Evolutionary conservation across 2,888 invertebrate species (phyloP).

Genomic region (Blastobasis lacticolella): DNA sequence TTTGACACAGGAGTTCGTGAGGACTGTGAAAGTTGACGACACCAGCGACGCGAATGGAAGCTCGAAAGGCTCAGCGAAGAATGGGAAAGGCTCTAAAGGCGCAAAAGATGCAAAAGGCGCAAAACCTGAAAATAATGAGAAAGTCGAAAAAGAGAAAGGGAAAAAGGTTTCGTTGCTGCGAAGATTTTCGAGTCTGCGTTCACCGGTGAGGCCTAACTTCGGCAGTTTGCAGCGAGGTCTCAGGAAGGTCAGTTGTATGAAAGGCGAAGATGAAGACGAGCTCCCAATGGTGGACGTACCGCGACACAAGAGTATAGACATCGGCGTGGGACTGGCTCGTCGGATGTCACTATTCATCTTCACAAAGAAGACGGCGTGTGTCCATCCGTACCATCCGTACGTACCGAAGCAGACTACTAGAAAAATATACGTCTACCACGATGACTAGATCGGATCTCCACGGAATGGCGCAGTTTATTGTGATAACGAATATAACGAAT

Average conservation of each 20-base stretch:
- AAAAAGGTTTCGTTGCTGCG: slow-evolving; percentile 24
- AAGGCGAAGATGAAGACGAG: slow-evolving; percentile 34
- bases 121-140: slow-evolving; percentile 14
- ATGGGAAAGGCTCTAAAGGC: background rate
- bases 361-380: slow-evolving; percentile 51
- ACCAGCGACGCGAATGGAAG: no score
- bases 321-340: slow-evolving; percentile 54
- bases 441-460: background rate
- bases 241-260: slow-evolving; percentile 48
- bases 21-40: slow-evolving; percentile 25
- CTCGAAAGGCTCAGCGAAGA: background rate
- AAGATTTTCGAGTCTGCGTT: slow-evolving; percentile 34
- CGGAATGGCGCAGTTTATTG: no score
- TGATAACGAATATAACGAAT: no score
- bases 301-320: slow-evolving; percentile 59
- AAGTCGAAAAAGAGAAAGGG: slow-evolving; percentile 19
- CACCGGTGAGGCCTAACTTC: slow-evolving; percentile 37
- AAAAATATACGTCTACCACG: slow-evolving; percentile 41
- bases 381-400: slow-evolving; percentile 63
- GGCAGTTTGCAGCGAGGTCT: slow-evolving; percentile 38
- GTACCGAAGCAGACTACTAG: slow-evolving; percentile 58
- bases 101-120: slow-evolving; percentile 17
- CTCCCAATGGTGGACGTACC: slow-evolving; percentile 43
- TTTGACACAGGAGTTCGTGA: slow-evolving; percentile 24
- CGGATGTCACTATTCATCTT: slow-evolving; percentile 58